phyloP scores from a whole-genome alignment of 1,140 invertebrate species.

The Drosophila pachea region DNA sequence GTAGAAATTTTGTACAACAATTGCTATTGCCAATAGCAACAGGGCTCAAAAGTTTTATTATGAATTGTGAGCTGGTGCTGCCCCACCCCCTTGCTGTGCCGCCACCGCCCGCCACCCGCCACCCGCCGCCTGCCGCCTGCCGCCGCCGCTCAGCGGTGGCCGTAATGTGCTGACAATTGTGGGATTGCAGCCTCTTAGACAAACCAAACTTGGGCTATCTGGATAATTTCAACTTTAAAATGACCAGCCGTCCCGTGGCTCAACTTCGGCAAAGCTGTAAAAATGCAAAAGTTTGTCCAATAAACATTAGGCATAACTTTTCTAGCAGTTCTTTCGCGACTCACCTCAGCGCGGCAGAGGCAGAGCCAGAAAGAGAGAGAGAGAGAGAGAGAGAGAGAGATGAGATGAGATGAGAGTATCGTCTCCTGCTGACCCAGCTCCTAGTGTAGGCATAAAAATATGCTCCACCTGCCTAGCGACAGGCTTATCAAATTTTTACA shows the following conservation, averaged over 20 bases:
- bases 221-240: slow-evolving; percentile 73
- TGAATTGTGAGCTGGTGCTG: slow-evolving; percentile 22
- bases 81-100: too few relatives aligned
- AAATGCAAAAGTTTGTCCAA: slow-evolving; percentile 75
- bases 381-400: too few relatives aligned
- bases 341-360: slow-evolving; percentile 45
- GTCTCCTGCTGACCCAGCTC: slow-evolving; percentile 6
- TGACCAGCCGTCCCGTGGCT: slow-evolving; percentile 46
- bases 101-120: too few relatives aligned
- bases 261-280: slow-evolving; percentile 68
- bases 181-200: slow-evolving; percentile 56
- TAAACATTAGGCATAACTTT: slow-evolving; percentile 77
- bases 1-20: slow-evolving; percentile 48
- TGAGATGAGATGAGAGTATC: too few relatives aligned
- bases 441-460: slow-evolving; percentile 42
- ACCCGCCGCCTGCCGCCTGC: too few relatives aligned
- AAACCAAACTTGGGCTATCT: slow-evolving; percentile 42
- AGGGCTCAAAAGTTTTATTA: slow-evolving; percentile 40
- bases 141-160: slow-evolving; percentile 14
- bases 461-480: slow-evolving; percentile 56
- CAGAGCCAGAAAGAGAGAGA: too few relatives aligned
- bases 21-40: slow-evolving; percentile 60
- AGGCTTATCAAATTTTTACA: slow-evolving; percentile 58
- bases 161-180: slow-evolving; percentile 74
- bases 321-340: slow-evolving; percentile 42